Base-by-base conservation (phyloP, 2,797 vertebrate genomes). In the Galago senegalensis region DNA sequence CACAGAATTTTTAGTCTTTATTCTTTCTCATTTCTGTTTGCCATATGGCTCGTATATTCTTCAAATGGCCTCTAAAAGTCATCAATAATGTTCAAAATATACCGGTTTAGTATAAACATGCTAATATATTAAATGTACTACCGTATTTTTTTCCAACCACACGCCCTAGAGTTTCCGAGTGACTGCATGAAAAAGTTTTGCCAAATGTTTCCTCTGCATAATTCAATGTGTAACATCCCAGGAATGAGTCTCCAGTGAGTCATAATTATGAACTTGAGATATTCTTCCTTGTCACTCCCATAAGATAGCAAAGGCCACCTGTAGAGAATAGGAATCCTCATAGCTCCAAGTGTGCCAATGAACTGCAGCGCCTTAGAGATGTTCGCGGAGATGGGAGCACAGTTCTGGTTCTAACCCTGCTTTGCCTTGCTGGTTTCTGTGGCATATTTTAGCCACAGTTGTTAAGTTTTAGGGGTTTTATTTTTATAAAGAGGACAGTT, bases 1-100 rank as follows among this genome's bases (percentile, higher is more conserved):
- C 25, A 53, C 17, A 70, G 43, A 53, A 93, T 67, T 72, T 87
- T 7, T 16, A 77, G 3, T 73, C 70, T 69, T n/a, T 25, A 17
- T 83, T 96, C 14, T 27, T 16, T 87, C 94, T 94, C 58, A 85
- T 82, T 88, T 72, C n/a, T 86, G 63, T 18, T 87, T 94, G 16
- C 25, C 65, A 93, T 75, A 90, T 46, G 69, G 16, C 18, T 21
- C 85, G 7, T 91, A 79, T 86, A 60, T 72, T 83, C 21, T 3
- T 23, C 18, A 34, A 13, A 14, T 90, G 27, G 31, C 63, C 25
- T 93, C 63, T 76, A 84, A 95, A 92, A 21, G 14, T 60, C 76
- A 60, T 73, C 37, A 70, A 12, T 81, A 90, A 76, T 56, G 7
- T 79, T 91, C 37, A 73, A 84, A 69, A 18, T 81, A 84, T 21